Percentiles rank a stretch among this genome's conserved stretches.
phyloP scores from a whole-genome alignment of 2,113 vertebrate species.

The Prionailurus viverrinus region DNA sequence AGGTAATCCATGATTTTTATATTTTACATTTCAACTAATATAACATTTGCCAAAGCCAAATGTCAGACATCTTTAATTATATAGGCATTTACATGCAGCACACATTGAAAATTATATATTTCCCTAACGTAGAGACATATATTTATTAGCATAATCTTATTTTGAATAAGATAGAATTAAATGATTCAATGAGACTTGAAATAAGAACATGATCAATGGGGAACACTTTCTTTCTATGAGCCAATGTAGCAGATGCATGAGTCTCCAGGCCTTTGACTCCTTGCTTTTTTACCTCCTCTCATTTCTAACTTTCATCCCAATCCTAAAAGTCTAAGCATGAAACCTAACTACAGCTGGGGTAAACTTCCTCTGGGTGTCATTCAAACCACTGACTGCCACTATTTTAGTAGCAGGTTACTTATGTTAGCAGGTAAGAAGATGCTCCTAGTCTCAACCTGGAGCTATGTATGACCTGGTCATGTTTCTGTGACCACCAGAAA shows the following conservation, averaged over 20 bases:
- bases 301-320: neutral
- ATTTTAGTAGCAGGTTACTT: neutral
- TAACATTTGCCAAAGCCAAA: neutral
- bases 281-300: neutral
- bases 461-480: too few species aligned
- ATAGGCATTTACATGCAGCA: neutral
- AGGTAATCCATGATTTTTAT: neutral
- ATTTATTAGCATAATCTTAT: neutral
- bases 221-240: neutral
- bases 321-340: neutral
- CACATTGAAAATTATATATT: slow-evolving; percentile 22
- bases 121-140: neutral
- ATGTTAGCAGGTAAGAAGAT: neutral
- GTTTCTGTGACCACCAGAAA: neutral
- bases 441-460: neutral
- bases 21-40: slow-evolving; percentile 43
- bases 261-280: neutral
- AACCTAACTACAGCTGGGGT: neutral
- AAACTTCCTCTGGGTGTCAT: neutral
- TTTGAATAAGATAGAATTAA: slow-evolving; percentile 34
- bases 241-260: neutral
- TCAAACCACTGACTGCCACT: neutral
- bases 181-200: neutral
- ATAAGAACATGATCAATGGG: neutral
- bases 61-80: slow-evolving; percentile 29